Evolutionary conservation across 2,797 vertebrate species (phyloP).

Genomic region (Netta rufina): DNA sequence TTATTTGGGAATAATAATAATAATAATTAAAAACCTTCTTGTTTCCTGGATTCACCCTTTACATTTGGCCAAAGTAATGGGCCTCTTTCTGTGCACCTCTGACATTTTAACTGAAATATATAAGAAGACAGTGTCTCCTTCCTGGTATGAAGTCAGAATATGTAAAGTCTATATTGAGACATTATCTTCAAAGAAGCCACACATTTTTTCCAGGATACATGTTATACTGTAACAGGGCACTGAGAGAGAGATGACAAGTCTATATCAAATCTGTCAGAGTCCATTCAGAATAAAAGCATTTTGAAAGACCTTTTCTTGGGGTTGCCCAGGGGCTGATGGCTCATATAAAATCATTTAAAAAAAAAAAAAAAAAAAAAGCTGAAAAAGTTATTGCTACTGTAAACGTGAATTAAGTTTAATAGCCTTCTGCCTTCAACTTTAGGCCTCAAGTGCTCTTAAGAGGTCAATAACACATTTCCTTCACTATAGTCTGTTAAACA

Average conservation of each 20-base stretch:
- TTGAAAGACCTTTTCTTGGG: neutral
- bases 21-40: neutral
- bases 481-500: slow-evolving; percentile 39
- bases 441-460: slow-evolving; percentile 19
- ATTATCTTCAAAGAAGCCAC: neutral
- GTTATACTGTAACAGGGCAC: neutral
- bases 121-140: neutral
- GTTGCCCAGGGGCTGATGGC: neutral
- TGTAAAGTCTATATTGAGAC: neutral
- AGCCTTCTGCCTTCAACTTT: neutral
- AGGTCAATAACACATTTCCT: slow-evolving; percentile 37
- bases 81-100: neutral
- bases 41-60: neutral
- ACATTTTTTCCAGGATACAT: neutral
- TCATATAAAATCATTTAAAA: neutral
- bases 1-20: neutral
- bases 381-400: slow-evolving; percentile 16
- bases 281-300: neutral
- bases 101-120: neutral
- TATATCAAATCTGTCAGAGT: neutral
- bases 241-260: neutral
- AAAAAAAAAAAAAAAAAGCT: neutral
- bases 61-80: neutral
- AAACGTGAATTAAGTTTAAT: slow-evolving; percentile 37
- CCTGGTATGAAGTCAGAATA: neutral